These are phyloP conservation scores for Drosophila hydei DNA, from an alignment of 1,140 invertebrate genomes.

Conservation along the genomic window DNA sequence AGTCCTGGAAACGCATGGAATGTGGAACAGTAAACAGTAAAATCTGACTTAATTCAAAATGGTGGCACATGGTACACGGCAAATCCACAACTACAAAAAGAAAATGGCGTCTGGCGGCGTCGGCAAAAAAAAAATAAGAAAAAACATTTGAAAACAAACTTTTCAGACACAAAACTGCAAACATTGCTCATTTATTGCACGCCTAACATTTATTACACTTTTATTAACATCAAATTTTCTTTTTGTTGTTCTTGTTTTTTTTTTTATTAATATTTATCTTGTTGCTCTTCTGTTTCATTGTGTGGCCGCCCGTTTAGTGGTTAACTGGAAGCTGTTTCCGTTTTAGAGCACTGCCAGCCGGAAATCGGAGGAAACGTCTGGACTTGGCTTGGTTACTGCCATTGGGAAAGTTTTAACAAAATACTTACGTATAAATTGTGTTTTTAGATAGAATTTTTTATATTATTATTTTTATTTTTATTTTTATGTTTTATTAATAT, in stretches of 20 bases:
- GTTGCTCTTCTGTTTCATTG: conserved; percentile 36
- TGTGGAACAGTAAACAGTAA: conserved; percentile 51
- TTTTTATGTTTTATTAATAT: conserved; percentile 64
- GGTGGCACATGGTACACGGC: conserved; percentile 47
- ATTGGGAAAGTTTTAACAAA: conserved; percentile 69
- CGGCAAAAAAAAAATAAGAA: conserved; percentile 37
- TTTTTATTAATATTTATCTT: neutral
- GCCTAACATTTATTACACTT: conserved; percentile 36
- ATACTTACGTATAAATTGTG: conserved; percentile 49
- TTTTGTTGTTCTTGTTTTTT: conserved; percentile 1
- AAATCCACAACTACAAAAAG: conserved; percentile 28
- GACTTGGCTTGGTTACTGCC: conserved; percentile 71
- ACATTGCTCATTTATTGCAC: conserved; percentile 61
- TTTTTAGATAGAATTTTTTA: conserved; percentile 82
- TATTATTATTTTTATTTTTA: conserved; percentile 59
- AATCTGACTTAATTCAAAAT: conserved; percentile 23
- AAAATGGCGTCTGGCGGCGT: conserved; percentile 55
- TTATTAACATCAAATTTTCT: neutral
- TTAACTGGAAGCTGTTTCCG: conserved; percentile 83
- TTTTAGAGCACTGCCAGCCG: conserved; percentile 63
- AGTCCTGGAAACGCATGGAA: conserved; percentile 73
- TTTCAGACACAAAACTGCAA: conserved; percentile 31
- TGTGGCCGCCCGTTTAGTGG: conserved; percentile 56
- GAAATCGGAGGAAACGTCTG: conserved; percentile 46
- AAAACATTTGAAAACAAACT: conserved; percentile 31